Evolutionary conservation across 2,888 invertebrate genomes (phyloP).

Genomic region (Tenthredo distinguenda): DNA sequence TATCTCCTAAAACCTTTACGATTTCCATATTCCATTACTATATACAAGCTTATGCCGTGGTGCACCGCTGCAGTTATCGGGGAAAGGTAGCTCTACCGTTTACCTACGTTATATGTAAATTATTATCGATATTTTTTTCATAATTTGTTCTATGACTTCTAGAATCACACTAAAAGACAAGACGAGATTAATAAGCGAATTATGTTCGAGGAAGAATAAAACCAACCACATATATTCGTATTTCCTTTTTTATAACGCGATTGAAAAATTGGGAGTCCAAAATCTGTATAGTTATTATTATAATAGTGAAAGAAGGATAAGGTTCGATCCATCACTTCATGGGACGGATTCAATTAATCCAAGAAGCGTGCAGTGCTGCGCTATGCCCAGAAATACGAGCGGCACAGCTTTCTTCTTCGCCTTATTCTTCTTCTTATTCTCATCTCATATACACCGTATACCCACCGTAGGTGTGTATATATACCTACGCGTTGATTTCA

Average conservation of each 20-base stretch:
- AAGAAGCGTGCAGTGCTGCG: conserved; percentile 31
- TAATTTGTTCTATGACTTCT: neutral
- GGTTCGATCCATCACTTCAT: conserved; percentile 50
- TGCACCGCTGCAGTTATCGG: neutral
- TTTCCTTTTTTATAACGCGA: neutral
- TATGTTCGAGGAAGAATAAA: neutral
- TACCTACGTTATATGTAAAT: neutral
- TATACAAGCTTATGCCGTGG: neutral
- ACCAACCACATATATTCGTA: neutral
- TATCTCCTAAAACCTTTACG: neutral
- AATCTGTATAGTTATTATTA: neutral
- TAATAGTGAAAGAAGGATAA: conserved; percentile 1
- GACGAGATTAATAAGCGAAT: too few relatives aligned
- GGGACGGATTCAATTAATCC: conserved; percentile 51
- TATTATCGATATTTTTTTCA: neutral
- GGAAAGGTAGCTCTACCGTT: neutral
- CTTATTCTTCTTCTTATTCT: neutral
- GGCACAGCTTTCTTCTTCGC: neutral
- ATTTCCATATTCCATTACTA: conserved; percentile 48
- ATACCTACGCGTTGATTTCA: conserved; percentile 59
- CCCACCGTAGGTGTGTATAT: neutral
- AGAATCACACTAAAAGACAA: neutral
- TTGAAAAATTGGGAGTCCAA: neutral
- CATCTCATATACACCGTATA: neutral
- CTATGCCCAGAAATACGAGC: conserved; percentile 38